phyloP scores from a whole-genome alignment of 2,888 invertebrate species.

The Machimus atricapillus region DNA sequence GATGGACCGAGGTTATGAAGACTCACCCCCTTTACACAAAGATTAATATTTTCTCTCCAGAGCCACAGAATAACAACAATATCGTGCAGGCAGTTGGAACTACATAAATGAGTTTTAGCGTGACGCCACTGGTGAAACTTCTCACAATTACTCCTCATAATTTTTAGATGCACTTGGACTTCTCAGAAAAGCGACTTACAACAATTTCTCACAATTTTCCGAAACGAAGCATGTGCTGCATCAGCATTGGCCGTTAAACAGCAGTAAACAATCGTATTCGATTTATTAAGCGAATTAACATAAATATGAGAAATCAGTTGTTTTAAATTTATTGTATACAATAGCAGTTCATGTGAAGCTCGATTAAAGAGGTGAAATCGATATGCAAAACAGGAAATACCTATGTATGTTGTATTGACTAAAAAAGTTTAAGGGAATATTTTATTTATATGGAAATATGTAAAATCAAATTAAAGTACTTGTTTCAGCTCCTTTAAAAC shows the following conservation, averaged over 20 bases:
- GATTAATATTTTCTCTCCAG: neutral
- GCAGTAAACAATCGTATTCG: slow-evolving; percentile 5
- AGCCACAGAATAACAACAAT: neutral
- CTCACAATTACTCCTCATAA: slow-evolving; percentile 17
- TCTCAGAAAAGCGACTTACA: neutral
- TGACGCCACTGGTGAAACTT: slow-evolving; percentile 13
- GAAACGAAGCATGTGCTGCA: neutral
- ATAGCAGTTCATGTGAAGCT: neutral
- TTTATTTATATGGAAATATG: too few relatives aligned
- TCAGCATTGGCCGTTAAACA: neutral
- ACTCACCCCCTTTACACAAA: neutral
- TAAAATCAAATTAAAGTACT: too few relatives aligned
- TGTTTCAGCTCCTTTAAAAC: too few relatives aligned
- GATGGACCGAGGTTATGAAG: neutral
- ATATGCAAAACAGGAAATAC: neutral
- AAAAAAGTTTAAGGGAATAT: neutral
- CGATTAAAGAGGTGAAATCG: neutral
- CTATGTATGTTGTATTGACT: neutral
- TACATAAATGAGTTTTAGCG: slow-evolving; percentile 27
- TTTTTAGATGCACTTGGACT: neutral
- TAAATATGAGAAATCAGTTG: slow-evolving; percentile 17
- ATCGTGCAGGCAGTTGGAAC: slow-evolving; percentile 1
- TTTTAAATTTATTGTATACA: neutral
- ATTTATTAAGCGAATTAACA: neutral
- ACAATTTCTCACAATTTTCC: neutral